Conservation (phyloP, 2,797 vertebrate genomes). For the Myiothlypis coronata region DNA sequence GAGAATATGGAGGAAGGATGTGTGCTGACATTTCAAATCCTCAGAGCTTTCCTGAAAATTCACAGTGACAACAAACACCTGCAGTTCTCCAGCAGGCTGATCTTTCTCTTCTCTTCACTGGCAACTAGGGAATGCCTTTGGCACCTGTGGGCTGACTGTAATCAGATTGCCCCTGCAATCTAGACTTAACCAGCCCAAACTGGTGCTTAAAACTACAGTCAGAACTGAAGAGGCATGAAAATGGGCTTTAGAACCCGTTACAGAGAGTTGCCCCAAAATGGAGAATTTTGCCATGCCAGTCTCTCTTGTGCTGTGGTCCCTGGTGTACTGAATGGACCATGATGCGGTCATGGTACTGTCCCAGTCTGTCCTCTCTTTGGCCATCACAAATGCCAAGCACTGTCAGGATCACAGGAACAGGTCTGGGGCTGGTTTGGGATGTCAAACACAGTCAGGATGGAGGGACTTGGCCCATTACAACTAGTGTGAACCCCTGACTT, state of each 20-base stretch:
- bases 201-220: neutral
- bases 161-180: neutral
- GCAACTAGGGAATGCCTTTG: neutral
- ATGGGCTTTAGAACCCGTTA: neutral
- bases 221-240: neutral
- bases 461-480: neutral
- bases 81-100: neutral
- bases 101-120: neutral
- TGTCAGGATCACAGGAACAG: neutral
- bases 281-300: neutral
- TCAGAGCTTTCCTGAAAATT: constrained; percentile 5
- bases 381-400: neutral
- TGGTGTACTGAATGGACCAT: neutral
- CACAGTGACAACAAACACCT: neutral
- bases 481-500: neutral
- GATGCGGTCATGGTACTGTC: neutral
- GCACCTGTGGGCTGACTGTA: neutral
- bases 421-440: neutral
- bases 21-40: constrained; percentile 21
- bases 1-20: neutral
- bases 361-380: neutral
- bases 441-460: neutral
- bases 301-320: neutral
- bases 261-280: neutral
- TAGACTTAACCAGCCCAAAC: neutral